Percentiles rank a stretch among this genome's conserved stretches.
Evolutionary conservation across 2,113 vertebrate genomes (phyloP).

Genomic region (Desmodus rotundus): DNA sequence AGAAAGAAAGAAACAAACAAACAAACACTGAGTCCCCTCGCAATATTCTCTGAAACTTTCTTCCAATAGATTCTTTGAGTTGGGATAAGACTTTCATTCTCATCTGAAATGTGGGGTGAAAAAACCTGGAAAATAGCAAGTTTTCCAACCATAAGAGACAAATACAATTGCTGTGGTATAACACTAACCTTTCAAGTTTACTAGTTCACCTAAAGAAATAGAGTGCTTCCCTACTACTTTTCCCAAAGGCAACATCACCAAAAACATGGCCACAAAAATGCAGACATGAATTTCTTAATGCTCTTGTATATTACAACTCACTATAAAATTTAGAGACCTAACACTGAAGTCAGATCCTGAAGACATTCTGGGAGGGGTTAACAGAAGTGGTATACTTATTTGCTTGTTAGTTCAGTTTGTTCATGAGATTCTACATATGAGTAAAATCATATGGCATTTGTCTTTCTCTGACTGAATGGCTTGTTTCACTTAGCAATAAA

Average conservation of each 20-base stretch:
- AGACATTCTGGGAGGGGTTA: not conserved
- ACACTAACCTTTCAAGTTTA: not conserved
- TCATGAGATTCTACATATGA: too few relatives aligned
- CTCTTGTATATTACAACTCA: not conserved
- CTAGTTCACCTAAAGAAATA: not conserved
- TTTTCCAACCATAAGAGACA: not conserved
- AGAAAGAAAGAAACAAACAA: too few relatives aligned
- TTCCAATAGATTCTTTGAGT: not conserved
- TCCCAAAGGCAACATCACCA: not conserved
- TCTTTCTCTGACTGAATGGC: too few relatives aligned
- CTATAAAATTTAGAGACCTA: not conserved
- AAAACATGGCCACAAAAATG: not conserved
- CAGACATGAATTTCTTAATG: not conserved
- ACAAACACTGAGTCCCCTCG: not conserved
- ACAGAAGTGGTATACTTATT: fast-evolving
- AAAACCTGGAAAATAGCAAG: not conserved
- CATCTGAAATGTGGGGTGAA: not conserved
- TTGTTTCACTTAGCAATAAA: too few relatives aligned
- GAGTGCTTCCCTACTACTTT: not conserved
- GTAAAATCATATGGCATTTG: too few relatives aligned
- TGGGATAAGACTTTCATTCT: not conserved
- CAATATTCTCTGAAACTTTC: not conserved
- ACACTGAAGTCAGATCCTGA: not conserved
- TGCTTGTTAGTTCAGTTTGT: too few relatives aligned
- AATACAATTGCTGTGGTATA: not conserved